Percentiles rank a stretch among this genome's conserved stretches.
phyloP scores from a whole-genome alignment of 1,140 invertebrate species.

The Formica exsecta region DNA sequence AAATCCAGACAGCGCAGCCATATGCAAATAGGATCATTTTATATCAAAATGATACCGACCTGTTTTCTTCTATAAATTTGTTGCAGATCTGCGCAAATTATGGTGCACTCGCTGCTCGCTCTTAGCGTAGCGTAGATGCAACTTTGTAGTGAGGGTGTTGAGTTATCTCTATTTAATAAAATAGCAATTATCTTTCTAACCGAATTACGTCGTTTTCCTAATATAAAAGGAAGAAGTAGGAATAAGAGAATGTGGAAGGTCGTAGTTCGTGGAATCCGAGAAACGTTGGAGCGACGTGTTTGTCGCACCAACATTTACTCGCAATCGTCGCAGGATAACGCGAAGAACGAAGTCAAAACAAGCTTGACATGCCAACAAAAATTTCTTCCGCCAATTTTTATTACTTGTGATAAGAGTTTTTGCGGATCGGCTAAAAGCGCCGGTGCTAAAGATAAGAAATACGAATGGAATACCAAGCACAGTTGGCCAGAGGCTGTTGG shows the following conservation, averaged over 20 bases:
- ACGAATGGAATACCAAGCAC: slow-evolving; percentile 77
- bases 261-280: slow-evolving; percentile 79
- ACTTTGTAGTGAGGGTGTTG: not conserved
- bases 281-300: slow-evolving; percentile 78
- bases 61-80: slow-evolving; percentile 4
- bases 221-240: not conserved
- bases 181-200: not conserved
- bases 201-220: not conserved
- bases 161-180: not conserved
- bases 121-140: not conserved
- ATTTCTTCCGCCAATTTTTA: slow-evolving; percentile 64
- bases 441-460: slow-evolving; percentile 72
- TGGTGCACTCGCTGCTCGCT: not conserved
- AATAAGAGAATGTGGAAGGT: slow-evolving; percentile 81
- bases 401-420: slow-evolving; percentile 66
- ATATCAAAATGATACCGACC: not conserved
- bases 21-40: not conserved
- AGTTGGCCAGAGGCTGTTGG: slow-evolving; percentile 80
- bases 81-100: not conserved
- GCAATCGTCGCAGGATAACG: slow-evolving; percentile 75
- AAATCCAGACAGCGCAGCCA: not conserved
- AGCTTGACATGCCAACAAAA: slow-evolving; percentile 70
- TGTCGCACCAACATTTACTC: slow-evolving; percentile 82
- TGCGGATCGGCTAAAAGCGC: slow-evolving; percentile 67
- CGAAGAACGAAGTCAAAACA: slow-evolving; percentile 72